Percentiles rank a stretch among this genome's conserved stretches.
Evolutionary conservation across 53 echinoderm and acorn worm species (phyloP).

Genomic region (Actinopyga echinites): DNA sequence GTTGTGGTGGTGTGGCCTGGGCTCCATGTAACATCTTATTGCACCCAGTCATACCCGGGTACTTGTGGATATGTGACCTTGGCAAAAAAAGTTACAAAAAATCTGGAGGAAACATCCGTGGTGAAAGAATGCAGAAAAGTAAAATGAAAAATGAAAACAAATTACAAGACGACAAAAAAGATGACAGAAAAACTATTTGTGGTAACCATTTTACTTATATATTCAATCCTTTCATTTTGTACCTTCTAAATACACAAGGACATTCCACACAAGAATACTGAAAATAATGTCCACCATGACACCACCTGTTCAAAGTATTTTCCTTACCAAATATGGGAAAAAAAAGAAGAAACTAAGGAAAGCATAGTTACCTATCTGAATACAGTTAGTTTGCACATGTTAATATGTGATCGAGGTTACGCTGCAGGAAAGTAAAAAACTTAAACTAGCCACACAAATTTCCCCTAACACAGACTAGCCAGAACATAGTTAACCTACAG

Average conservation of each 20-base stretch:
- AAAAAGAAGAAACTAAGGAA: conserved; percentile 17
- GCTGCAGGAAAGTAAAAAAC: conserved; percentile 11
- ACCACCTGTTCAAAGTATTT: conserved; percentile 6
- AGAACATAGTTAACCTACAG: too few species aligned
- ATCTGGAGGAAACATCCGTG: too few species aligned
- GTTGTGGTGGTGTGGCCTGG: too few species aligned
- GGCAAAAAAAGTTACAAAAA: too few species aligned
- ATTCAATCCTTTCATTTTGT: conserved; percentile 40
- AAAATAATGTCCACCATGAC: conserved; percentile 31
- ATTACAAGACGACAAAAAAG: background rate
- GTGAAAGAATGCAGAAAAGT: background rate
- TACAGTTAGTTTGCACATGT: conserved; percentile 45
- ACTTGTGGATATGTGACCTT: too few species aligned
- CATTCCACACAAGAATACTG: conserved; percentile 43
- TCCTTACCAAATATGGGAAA: conserved; percentile 23
- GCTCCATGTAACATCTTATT: too few species aligned
- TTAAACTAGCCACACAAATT: conserved; percentile 31
- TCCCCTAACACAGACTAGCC: background rate
- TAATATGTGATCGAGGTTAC: background rate
- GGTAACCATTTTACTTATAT: conserved; percentile 37
- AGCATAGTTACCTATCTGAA: conserved; percentile 36
- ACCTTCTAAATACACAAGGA: conserved; percentile 34
- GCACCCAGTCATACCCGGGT: too few species aligned
- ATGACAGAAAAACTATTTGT: background rate
- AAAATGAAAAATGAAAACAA: background rate